Conservation (phyloP, 1,140 invertebrate species). For the Platorchestia sp. region DNA sequence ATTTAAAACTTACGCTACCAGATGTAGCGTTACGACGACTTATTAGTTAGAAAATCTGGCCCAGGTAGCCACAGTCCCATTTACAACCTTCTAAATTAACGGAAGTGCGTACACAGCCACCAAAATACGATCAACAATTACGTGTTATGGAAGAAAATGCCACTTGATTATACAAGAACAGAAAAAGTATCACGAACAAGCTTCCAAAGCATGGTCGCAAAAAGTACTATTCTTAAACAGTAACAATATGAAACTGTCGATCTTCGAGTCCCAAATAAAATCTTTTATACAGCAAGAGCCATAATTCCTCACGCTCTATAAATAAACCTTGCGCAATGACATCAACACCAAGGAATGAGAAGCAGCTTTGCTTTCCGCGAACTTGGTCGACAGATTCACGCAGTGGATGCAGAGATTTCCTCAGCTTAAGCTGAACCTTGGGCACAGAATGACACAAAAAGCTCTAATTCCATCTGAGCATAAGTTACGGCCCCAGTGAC, state of each 20-base stretch:
- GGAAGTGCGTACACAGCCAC: background rate
- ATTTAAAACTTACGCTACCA: no score
- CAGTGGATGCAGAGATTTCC: background rate
- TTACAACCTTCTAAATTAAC: no score
- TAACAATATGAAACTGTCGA: background rate
- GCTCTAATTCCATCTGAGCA: no score
- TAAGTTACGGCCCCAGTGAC: no score
- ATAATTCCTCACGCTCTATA: background rate
- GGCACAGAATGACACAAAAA: no score
- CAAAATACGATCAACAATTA: background rate
- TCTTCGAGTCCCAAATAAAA: background rate
- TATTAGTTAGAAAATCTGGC: no score
- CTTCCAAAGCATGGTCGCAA: background rate
- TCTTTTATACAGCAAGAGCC: background rate
- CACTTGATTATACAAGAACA: background rate
- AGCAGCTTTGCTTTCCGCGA: background rate
- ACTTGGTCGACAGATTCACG: background rate
- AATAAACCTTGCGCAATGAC: background rate
- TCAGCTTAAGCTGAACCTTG: no score
- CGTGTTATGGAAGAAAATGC: background rate
- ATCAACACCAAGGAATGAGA: background rate
- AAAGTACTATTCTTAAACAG: background rate
- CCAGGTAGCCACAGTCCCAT: no score
- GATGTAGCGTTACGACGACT: no score
- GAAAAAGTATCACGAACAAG: no score